Base-by-base conservation (phyloP, 2,113 vertebrate genomes). In the Oxyura jamaicensis region DNA sequence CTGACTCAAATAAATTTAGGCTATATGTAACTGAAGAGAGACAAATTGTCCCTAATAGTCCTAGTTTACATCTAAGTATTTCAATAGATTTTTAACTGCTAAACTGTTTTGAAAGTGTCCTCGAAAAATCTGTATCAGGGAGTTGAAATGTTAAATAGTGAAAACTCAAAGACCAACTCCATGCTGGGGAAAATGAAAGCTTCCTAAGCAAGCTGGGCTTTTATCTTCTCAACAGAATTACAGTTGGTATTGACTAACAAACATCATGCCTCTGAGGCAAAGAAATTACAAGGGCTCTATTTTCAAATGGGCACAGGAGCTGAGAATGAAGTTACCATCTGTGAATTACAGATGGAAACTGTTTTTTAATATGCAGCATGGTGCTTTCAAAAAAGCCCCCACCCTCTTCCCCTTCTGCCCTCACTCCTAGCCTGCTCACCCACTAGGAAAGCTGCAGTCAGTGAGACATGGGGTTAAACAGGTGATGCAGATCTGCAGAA, bases 281-380 rank as follows among this genome's bases (percentile, higher is more conserved):
- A 56, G 93, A 78, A 83, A 68, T 25, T 10, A 13, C 6, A 6
- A 35, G 41, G 79, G 65, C 48, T 89, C 66, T 35, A 39, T 87
- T 93, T 78, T 36, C 93, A 66, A 26, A 65, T 3, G 33, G 75
- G 62, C 75, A 36, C 0, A 69, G 79, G 59, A 82, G 44, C 65
- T 15, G 74, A 89, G 90, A 87, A 89, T 75, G 75, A 44, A 63
- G 48, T 87, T 91, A 91, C 83, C 69, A 92, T 33, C 79, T 66
- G 56, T 53, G 66, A 91, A 86, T 86, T 86, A 68, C 77, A 93
- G 93, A 88, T 59, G 77, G 65, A 26, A 88, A 12, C 42, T 23
- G 29, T n/a, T 59, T 35, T 83, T 56, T 35, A 56, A 58, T 4
- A 67, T 4, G 52, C 76, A 63, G n/a, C 8, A 39, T 1, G 10